Evolutionary conservation across 2,797 vertebrate species (phyloP), one percentile per base, ranked within the genome.

Genomic region (Pygocentrus nattereri): DNA sequence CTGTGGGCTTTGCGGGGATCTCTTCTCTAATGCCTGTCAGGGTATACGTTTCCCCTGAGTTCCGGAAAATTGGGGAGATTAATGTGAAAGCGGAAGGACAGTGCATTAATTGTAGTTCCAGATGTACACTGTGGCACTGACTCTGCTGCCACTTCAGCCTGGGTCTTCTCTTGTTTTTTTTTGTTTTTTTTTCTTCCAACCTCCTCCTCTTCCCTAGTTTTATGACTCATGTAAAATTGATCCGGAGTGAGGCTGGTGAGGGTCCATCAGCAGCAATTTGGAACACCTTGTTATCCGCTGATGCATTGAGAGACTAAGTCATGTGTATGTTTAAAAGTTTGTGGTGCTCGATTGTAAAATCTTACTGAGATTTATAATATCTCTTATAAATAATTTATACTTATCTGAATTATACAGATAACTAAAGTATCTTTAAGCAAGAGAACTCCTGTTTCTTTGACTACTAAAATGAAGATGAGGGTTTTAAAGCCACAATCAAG

Each of bases 51-150:
- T 88, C 92, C 87, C 85, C 84, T 38, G 89, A 92, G 91, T 92
- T 94, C 92, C 90, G 88, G 92, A 93, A 93, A 93, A 94, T 93
- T 91, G 91, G 86, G 47, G 80, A 94, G 92, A 94, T 94, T 92
- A 93, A 93, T 93, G 91, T 87, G 83, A 89, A 64, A 83, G 92
- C 91, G 91, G 92, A 92, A 88, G 90, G 91, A 90, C 69, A 67
- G 84, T 74, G 86, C 84, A 88, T 88, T 94, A 93, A 94, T 93
- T 91, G 88, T n/a, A 85, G 92, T 93, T 93, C 93, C 94, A 94
- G 92, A 94, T 94, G 79, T 86, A 77, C n/a, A 75, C 74, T 62
- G 78, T 80, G 89, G 88, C 84, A 84, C 85, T 83, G 64, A 49
- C 71, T 41, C 68, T 81, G 76, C 72, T 89, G 88, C 87, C 85